These are phyloP conservation scores for Dendrolimus houi DNA, from an alignment of 2,888 invertebrate genomes.

Conservation along the genomic window DNA sequence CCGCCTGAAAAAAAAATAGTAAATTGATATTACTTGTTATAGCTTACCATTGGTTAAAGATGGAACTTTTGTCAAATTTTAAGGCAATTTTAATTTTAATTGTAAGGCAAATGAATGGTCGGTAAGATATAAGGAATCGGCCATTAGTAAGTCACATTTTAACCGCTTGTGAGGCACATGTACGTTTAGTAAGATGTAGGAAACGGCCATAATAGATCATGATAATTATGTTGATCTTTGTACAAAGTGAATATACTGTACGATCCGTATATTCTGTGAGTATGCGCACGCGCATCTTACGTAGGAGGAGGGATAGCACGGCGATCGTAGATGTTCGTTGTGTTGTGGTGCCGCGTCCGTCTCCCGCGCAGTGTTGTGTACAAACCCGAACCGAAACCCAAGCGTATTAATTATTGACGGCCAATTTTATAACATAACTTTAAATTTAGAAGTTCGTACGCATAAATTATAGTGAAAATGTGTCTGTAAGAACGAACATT, in stretches of 20 bases:
- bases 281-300: constrained; percentile 29
- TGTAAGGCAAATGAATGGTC: too few relatives aligned
- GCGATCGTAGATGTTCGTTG: constrained; percentile 27
- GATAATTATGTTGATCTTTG: too few relatives aligned
- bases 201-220: too few relatives aligned
- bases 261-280: background rate
- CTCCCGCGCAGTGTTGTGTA: constrained; percentile 17
- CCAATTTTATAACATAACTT: background rate
- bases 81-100: too few relatives aligned
- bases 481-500: constrained; percentile 3
- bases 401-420: background rate
- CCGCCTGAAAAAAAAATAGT: too few relatives aligned
- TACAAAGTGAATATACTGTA: background rate
- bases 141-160: too few relatives aligned
- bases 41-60: too few relatives aligned
- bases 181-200: too few relatives aligned
- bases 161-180: too few relatives aligned
- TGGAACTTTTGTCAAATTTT: too few relatives aligned
- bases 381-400: constrained; percentile 2
- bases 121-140: too few relatives aligned
- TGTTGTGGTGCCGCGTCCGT: constrained; percentile 21
- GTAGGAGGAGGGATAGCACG: constrained; percentile 30
- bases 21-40: too few relatives aligned
- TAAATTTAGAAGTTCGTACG: background rate
- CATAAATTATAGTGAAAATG: constrained; percentile 11